phyloP scores from a whole-genome alignment of 2,888 invertebrate species.

The Brenthis daphne region DNA sequence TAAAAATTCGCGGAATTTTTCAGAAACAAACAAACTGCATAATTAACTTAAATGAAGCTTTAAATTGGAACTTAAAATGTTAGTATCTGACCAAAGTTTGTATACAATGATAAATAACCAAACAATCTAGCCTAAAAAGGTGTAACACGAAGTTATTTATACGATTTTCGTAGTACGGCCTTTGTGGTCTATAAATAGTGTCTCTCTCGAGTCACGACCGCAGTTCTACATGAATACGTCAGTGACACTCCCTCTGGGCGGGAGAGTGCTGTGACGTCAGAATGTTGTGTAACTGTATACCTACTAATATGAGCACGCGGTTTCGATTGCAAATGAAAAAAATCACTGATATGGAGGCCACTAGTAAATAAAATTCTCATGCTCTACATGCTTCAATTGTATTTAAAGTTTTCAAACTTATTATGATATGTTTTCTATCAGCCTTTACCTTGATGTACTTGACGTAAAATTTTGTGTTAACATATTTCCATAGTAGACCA shows the following conservation, averaged over 20 bases:
- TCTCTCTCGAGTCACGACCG: conserved; percentile 15
- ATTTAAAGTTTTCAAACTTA: too few relatives aligned
- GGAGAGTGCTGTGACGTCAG: conserved; percentile 18
- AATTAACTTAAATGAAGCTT: not conserved
- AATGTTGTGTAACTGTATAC: conserved; percentile 7
- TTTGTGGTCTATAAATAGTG: conserved; percentile 12
- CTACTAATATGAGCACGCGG: not conserved
- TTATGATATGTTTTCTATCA: too few relatives aligned
- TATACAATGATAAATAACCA: too few relatives aligned
- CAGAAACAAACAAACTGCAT: too few relatives aligned
- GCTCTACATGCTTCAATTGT: too few relatives aligned
- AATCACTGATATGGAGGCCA: not conserved
- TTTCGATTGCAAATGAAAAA: not conserved
- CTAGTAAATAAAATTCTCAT: too few relatives aligned
- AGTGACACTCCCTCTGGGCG: conserved; percentile 19
- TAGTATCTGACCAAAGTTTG: too few relatives aligned
- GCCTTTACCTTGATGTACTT: too few relatives aligned
- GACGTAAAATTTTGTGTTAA: too few relatives aligned
- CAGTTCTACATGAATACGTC: conserved; percentile 21
- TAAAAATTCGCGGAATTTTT: too few relatives aligned
- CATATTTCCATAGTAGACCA: too few relatives aligned
- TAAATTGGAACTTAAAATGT: too few relatives aligned
- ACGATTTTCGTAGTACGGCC: conserved; percentile 18
- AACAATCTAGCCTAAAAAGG: not conserved
- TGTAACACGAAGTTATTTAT: conserved; percentile 5